Percentiles rank a stretch among this genome's conserved stretches.
Conservation (phyloP, 1,140 invertebrate species). For the Thaumetopoea pityocampa region DNA sequence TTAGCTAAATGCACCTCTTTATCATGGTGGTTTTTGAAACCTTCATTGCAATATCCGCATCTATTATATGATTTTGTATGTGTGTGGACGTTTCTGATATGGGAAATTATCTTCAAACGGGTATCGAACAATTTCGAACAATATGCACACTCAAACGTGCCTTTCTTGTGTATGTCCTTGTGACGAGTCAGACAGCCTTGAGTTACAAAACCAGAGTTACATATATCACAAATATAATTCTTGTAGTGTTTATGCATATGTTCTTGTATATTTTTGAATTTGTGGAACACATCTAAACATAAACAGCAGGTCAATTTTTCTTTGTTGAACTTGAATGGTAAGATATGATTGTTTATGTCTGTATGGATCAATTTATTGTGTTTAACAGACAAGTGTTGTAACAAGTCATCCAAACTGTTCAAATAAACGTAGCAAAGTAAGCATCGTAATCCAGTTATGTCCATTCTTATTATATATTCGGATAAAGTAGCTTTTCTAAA, state of each 20-base stretch:
- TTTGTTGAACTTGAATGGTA: conserved; percentile 7
- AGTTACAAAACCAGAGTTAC: conserved; percentile 7
- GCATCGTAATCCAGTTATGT: conserved; percentile 23
- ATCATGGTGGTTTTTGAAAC: conserved; percentile 17
- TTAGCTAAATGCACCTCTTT: conserved; percentile 23
- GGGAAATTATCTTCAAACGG: neutral
- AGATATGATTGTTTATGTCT: conserved; percentile 9
- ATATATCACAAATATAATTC: conserved; percentile 2
- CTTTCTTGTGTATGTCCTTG: neutral
- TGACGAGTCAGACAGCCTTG: neutral
- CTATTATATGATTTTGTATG: neutral
- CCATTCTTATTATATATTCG: conserved; percentile 17
- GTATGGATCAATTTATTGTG: neutral
- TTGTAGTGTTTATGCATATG: conserved; percentile 12
- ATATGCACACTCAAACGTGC: neutral
- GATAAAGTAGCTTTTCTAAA: neutral
- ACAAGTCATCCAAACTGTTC: conserved; percentile 6
- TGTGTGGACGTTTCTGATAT: neutral
- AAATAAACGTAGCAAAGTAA: conserved; percentile 19
- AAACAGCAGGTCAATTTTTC: conserved; percentile 3
- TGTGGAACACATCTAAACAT: neutral
- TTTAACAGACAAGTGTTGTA: neutral
- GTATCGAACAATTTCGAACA: neutral
- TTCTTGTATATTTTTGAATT: conserved; percentile 5
- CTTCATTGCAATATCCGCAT: conserved; percentile 29